Conservation (phyloP, 2,888 invertebrate genomes). For the Myopa tessellatipennis region DNA sequence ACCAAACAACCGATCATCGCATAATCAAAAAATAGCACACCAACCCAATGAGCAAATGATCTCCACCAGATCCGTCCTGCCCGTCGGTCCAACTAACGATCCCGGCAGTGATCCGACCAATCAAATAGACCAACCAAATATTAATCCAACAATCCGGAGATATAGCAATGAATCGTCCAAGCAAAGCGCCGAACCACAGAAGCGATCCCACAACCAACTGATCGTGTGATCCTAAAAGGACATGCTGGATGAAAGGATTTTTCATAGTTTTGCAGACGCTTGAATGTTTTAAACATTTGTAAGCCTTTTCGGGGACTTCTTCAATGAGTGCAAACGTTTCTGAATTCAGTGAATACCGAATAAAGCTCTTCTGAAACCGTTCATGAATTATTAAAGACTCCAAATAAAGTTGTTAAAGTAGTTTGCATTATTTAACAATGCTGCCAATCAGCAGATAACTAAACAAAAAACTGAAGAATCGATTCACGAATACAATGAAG, state of each 20-base stretch:
- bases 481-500: not conserved
- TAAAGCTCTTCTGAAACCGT: slow-evolving; percentile 5
- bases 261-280: too few species aligned
- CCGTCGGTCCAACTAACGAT: too few species aligned
- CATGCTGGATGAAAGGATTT: too few species aligned
- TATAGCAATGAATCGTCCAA: too few species aligned
- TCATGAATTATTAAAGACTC: too few species aligned
- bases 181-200: too few species aligned
- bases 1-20: not conserved
- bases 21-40: too few species aligned
- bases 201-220: not conserved
- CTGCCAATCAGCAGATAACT: not conserved
- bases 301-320: too few species aligned
- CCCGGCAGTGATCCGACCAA: too few species aligned
- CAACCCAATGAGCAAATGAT: not conserved
- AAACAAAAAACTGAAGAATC: not conserved
- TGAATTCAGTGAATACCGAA: slow-evolving; percentile 27
- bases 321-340: not conserved
- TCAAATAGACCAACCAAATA: too few species aligned
- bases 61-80: too few species aligned
- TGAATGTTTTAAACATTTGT: not conserved
- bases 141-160: too few species aligned
- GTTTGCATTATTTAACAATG: not conserved
- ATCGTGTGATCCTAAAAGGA: not conserved
- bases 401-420: slow-evolving; percentile 8